Evolutionary conservation across 2,113 vertebrate genomes (phyloP).

Genomic region (Cairina moschata): DNA sequence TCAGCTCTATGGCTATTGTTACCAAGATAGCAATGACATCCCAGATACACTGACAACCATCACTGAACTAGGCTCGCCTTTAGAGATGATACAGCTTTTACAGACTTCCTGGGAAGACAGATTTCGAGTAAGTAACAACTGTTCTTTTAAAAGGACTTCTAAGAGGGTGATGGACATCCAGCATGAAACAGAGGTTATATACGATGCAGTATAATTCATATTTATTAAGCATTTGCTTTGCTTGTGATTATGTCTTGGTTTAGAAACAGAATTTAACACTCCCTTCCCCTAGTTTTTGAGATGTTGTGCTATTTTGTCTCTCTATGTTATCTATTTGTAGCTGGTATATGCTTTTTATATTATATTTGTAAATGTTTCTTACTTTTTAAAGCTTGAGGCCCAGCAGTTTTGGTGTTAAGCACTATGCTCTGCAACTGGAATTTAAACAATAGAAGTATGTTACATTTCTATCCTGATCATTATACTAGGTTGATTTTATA

Average conservation of each 20-base stretch:
- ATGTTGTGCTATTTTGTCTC: background rate
- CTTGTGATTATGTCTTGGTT: background rate
- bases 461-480: slow-evolving; percentile 41
- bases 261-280: background rate
- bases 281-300: background rate
- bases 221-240: background rate
- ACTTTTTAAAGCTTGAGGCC: background rate
- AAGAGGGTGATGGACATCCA: background rate
- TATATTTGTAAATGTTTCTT: background rate
- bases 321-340: background rate
- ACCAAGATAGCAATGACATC: slow-evolving; percentile 89
- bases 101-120: slow-evolving; percentile 93
- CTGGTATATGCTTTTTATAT: background rate
- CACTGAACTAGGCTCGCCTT: slow-evolving; percentile 88
- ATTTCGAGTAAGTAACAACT: slow-evolving; percentile 83
- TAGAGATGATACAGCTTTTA: slow-evolving; percentile 92
- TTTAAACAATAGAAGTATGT: slow-evolving; percentile 54
- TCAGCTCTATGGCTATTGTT: slow-evolving; percentile 91
- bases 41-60: slow-evolving; percentile 89
- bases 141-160: background rate
- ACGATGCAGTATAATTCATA: background rate
- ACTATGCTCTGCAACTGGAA: background rate
- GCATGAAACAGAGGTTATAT: background rate
- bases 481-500: slow-evolving; percentile 15
- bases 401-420: background rate